Percentiles rank a stretch among this genome's conserved stretches.
Conservation (phyloP, 1,140 invertebrate genomes). For the Caerostris extrusa region DNA sequence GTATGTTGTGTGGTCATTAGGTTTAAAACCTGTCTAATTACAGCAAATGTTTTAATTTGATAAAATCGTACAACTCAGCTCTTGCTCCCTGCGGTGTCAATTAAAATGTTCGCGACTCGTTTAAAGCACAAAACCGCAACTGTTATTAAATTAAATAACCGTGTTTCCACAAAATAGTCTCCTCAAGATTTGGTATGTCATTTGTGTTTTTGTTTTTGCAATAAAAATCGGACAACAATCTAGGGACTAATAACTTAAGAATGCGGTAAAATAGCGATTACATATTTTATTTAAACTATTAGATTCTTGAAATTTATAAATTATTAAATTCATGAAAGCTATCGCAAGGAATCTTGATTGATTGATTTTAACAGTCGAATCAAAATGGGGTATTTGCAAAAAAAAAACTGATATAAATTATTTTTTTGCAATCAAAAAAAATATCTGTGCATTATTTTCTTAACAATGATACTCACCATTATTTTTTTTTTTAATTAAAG, state of each 20-base stretch:
- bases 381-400: too few species aligned
- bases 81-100: constrained; percentile 18
- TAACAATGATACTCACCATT: too few species aligned
- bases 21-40: constrained; percentile 26
- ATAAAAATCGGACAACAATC: not conserved
- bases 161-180: not conserved
- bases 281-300: too few species aligned
- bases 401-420: too few species aligned
- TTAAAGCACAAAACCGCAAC: not conserved
- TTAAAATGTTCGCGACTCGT: constrained; percentile 16
- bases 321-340: too few species aligned
- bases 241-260: not conserved
- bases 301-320: too few species aligned
- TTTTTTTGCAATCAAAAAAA: too few species aligned
- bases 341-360: too few species aligned
- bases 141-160: constrained; percentile 40
- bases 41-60: constrained; percentile 31
- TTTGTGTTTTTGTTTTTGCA: not conserved
- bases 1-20: constrained; percentile 12
- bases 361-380: too few species aligned
- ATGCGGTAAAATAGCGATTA: not conserved
- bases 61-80: constrained; percentile 17
- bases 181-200: not conserved
- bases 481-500: too few species aligned
- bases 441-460: too few species aligned